Base-by-base conservation (phyloP, 2,113 vertebrate species). In the Phylloscopus whistleri region DNA sequence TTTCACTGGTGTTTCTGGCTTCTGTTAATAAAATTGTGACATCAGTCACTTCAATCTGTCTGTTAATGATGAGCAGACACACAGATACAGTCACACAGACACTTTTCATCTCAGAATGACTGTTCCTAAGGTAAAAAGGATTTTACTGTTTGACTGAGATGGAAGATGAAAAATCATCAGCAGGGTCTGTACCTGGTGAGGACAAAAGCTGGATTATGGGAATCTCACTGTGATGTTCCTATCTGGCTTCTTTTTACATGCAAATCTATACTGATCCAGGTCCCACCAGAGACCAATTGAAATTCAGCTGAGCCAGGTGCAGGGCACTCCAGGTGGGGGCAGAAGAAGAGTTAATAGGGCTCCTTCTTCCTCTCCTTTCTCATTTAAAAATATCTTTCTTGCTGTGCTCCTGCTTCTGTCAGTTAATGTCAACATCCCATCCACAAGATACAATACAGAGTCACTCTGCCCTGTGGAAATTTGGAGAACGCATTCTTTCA, bases 401-500 rank as follows among this genome's bases (percentile, higher is more conserved):
- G 17, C 6, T 60, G 4, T 11, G 5, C 49, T 74, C 49, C 44
- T 91, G 10, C 41, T 90, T 86, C 74, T 96, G 91, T 73, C 84
- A 86, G 64, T 83, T 95, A 91, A 55, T 16, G 68, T 83, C 83
- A 83, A 53, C 21, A 83, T 95, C 46, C 20, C 1, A 59, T 69
- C 35, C 15, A 30, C 35, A 62, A 53, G 48, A 90, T 59, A 60
- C 14, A 90, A 93, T 46, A 13, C 35, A 84, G 60, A 73, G 37
- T 28, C 30, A 63, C 51, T 95, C 37, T 95, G 90, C 93, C 92
- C 86, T 93, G 66, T 94, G 75, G 90, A 96, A 92, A 95, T 95
- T 49, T 63, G 52, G 66, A 93, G 75, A 90, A 68, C 90, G 72
- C 39, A n/a, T 88, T 83, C 67, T 93, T 94, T 81, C 68, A 90